Evolutionary conservation across 2,888 invertebrate species (phyloP), one percentile per base, ranked within the genome.

Genomic region (Deilephila porcellus): DNA sequence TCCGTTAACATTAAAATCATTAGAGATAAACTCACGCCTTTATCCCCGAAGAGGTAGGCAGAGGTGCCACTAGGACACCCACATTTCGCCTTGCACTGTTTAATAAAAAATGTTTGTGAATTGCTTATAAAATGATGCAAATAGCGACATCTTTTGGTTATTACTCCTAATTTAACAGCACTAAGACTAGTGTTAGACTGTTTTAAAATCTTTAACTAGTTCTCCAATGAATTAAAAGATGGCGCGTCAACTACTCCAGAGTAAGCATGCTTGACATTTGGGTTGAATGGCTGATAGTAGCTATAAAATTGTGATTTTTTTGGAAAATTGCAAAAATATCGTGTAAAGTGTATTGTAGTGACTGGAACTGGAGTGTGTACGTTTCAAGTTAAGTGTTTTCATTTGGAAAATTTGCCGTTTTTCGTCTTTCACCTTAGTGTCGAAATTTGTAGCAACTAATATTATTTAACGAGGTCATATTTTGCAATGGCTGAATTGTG

Each of bases 271-370:
- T 84, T 78, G 84, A 80, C 86, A 79, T 85, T 81, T 85, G 88
- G 82, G 89, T 89, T 91, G 90, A 91, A 91, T 91, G 90, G 85
- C 91, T 91, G 91, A 90, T 92, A 90, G 87, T 86, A 85, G 82
- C 85, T 83, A 84, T 25, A 85, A 85, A 80, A 81, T 80, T 78
- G 83, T 81, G 78, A 78, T 88, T 88, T 86, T 90, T 88, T 83
- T 77, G 79, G 74, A 82, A 86, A 86, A 82, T 84, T 82, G 81
- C 74, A 79, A 85, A 76, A 45, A 77, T 76, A 59, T 63, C 53
- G 14, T 25, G 34, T 73, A 75, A 62, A 60, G 62, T 74, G 60
- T 77, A 78, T 79, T 83, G 64, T 25, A 25, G 45, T 52, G 52
- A 67, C 52, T 25, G 5, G 45, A 14, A 79, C 74, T 76, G 71